A percentile compares a stretch with the other conserved stretches of the same genome.
Evolutionary conservation across 2,113 vertebrate genomes (phyloP).

Genomic region (Sardina pilchardus): DNA sequence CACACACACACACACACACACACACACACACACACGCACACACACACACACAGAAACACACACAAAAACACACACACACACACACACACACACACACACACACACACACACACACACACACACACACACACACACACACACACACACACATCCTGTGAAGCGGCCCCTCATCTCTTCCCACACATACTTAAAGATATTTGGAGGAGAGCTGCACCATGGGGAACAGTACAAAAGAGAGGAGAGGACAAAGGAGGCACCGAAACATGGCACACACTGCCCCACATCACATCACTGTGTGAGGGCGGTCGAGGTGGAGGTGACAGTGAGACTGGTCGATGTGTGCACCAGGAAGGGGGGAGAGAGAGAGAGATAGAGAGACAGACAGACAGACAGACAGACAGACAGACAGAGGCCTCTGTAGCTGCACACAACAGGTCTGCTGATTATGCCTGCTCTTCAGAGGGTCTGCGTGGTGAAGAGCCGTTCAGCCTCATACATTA

Average conservation of each 20-base stretch:
- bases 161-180: neutral
- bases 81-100: neutral
- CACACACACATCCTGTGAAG: neutral
- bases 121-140: neutral
- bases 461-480: conserved; percentile 21
- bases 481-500: conserved; percentile 37
- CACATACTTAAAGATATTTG: neutral
- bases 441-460: conserved; percentile 43
- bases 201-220: neutral
- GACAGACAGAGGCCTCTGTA: conserved; percentile 26
- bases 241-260: neutral
- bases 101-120: conserved; percentile 10
- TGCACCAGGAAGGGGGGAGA: neutral
- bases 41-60: neutral
- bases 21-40: neutral
- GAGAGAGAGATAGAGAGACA: neutral
- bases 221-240: neutral
- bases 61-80: neutral
- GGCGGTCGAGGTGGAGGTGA: neutral
- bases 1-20: neutral
- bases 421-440: conserved; percentile 43
- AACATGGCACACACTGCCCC: neutral
- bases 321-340: neutral
- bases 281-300: neutral
- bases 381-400: conserved; percentile 5